These are phyloP conservation scores for Nipponacmea schrenckii DNA, from an alignment of 2,888 invertebrate species.

Conservation along the genomic window DNA sequence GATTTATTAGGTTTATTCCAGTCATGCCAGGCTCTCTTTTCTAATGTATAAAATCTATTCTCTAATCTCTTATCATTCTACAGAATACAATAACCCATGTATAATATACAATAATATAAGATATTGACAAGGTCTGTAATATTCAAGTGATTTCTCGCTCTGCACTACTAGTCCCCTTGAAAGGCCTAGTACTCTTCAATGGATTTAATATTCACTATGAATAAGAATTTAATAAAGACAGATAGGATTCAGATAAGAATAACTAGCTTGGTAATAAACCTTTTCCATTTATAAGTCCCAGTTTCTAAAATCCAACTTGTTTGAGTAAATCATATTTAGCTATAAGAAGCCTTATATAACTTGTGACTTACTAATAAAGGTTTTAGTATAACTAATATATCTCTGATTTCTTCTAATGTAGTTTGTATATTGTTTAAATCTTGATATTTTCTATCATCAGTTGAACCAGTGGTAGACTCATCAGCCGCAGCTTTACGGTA, in stretches of 20 bases:
- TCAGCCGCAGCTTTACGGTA: too few relatives aligned
- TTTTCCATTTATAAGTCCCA: too few relatives aligned
- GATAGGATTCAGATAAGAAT: too few relatives aligned
- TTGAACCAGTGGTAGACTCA: neutral
- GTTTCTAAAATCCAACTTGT: too few relatives aligned
- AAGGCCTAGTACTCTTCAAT: too few relatives aligned
- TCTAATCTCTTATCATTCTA: slow-evolving; percentile 49
- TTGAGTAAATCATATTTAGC: too few relatives aligned
- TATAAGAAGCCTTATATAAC: too few relatives aligned
- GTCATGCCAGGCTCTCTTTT: slow-evolving; percentile 35
- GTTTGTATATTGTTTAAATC: slow-evolving; percentile 37
- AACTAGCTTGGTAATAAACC: too few relatives aligned
- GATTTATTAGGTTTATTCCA: slow-evolving; percentile 5
- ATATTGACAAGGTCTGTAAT: slow-evolving; percentile 1
- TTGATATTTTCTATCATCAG: slow-evolving; percentile 32
- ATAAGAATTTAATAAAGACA: too few relatives aligned
- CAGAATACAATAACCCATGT: neutral
- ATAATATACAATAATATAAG: neutral
- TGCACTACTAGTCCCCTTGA: too few relatives aligned
- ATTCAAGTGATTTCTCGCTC: too few relatives aligned
- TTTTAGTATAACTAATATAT: slow-evolving; percentile 42
- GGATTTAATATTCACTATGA: too few relatives aligned
- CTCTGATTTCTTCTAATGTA: slow-evolving; percentile 49
- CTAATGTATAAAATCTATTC: slow-evolving; percentile 42
- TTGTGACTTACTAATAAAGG: slow-evolving; percentile 36